Conservation (phyloP, 1,140 invertebrate genomes). For the Drosophila ercepeae region DNA sequence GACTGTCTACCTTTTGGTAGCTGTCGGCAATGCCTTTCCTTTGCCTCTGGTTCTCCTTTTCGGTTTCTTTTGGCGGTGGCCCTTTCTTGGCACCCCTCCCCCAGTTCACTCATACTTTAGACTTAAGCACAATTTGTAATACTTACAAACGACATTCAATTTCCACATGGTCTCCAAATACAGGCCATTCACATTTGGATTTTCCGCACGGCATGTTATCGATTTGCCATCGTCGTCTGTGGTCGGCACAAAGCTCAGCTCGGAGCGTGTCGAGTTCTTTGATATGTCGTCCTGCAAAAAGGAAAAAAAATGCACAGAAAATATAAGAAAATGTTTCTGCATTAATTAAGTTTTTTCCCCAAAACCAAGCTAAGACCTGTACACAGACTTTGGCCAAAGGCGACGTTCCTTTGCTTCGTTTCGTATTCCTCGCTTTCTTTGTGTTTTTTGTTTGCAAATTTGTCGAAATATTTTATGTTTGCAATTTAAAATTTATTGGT, state of each 20-base stretch:
- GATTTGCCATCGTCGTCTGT: slow-evolving; percentile 94
- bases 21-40: slow-evolving; percentile 59
- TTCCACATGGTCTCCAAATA: slow-evolving; percentile 93
- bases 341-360: slow-evolving; percentile 74
- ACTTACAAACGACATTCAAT: slow-evolving; percentile 95
- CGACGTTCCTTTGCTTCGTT: slow-evolving; percentile 21
- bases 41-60: slow-evolving; percentile 1
- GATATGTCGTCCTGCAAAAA: slow-evolving; percentile 89
- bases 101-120: slow-evolving; percentile 54
- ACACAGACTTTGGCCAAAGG: slow-evolving; percentile 27
- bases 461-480: slow-evolving; percentile 81
- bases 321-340: slow-evolving; percentile 71
- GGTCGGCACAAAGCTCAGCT: slow-evolving; percentile 92
- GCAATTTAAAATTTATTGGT: slow-evolving; percentile 82
- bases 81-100: slow-evolving; percentile 13
- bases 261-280: slow-evolving; percentile 92
- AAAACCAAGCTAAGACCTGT: slow-evolving; percentile 3
- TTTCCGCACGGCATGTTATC: slow-evolving; percentile 93
- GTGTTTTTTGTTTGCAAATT: slow-evolving; percentile 61
- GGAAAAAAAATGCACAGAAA: slow-evolving; percentile 25
- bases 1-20: slow-evolving; percentile 76
- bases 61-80: slow-evolving; percentile 17
- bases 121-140: slow-evolving; percentile 82
- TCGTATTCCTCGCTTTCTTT: slow-evolving; percentile 12
- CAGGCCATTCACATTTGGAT: slow-evolving; percentile 92